Conservation (phyloP, 1,140 invertebrate species). For the Drosophila ohnishii region DNA sequence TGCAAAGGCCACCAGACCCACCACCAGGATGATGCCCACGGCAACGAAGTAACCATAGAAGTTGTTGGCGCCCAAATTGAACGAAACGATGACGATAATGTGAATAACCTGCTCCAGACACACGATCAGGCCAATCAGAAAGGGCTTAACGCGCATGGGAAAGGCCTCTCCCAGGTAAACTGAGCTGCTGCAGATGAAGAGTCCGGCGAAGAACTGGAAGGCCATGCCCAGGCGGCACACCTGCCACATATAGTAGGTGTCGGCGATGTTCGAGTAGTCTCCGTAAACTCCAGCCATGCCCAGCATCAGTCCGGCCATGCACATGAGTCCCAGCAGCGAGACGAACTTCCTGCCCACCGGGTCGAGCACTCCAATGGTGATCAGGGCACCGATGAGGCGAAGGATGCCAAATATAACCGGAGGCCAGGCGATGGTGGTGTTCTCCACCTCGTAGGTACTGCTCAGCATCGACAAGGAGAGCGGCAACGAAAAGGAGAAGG, state of each 20-base stretch:
- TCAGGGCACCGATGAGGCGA: constrained; percentile 51
- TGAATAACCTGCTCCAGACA: constrained; percentile 66
- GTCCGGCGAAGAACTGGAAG: constrained; percentile 70
- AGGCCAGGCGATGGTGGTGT: constrained; percentile 30
- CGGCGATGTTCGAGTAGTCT: not conserved
- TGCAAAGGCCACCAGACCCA: constrained; percentile 49
- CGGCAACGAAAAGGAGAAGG: constrained; percentile 65
- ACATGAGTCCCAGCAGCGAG: constrained; percentile 49
- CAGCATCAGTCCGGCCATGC: constrained; percentile 64
- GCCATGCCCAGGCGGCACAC: constrained; percentile 52
- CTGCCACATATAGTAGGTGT: constrained; percentile 48
- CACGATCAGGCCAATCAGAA: constrained; percentile 57
- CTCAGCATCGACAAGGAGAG: constrained; percentile 24
- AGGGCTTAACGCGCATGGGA: constrained; percentile 56
- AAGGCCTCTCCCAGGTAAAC: constrained; percentile 69
- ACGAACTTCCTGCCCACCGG: constrained; percentile 54
- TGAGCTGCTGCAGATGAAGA: constrained; percentile 52
- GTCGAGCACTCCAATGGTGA: constrained; percentile 49
- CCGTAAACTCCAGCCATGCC: constrained; percentile 60
- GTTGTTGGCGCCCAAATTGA: not conserved
- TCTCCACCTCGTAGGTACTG: constrained; percentile 8
- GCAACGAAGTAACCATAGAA: constrained; percentile 53
- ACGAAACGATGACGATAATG: constrained; percentile 61
- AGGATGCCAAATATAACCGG: constrained; percentile 37
- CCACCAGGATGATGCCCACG: constrained; percentile 59